Evolutionary conservation across 23 tunicate genomes (phyloP).

Genomic region (Styela plicata): DNA sequence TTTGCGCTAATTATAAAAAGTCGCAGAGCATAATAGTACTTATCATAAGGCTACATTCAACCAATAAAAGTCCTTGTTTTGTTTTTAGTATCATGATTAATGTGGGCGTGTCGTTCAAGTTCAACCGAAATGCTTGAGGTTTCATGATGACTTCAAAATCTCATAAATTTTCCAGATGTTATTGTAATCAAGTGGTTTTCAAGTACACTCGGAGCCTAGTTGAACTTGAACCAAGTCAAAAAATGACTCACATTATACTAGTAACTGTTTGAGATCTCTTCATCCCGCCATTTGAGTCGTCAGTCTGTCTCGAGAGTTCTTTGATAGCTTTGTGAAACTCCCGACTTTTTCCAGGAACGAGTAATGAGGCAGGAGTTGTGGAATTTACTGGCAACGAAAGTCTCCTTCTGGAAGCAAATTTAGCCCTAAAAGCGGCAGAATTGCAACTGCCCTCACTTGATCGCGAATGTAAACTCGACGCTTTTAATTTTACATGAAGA

Average conservation of each 20-base stretch:
- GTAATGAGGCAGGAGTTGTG: background rate
- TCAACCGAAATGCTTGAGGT: too few species aligned
- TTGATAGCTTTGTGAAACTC: slow-evolving; percentile 11
- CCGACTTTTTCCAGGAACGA: slow-evolving; percentile 1
- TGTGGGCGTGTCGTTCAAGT: too few species aligned
- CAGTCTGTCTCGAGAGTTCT: slow-evolving; percentile 2
- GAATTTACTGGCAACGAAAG: slow-evolving; percentile 25
- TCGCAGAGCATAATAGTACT: too few species aligned
- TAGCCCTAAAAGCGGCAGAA: slow-evolving; percentile 5
- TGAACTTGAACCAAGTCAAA: background rate
- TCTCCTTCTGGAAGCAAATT: slow-evolving; percentile 18
- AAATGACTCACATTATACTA: background rate
- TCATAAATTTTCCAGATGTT: background rate
- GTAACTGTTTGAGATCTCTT: background rate
- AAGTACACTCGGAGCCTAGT: background rate
- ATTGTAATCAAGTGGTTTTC: background rate
- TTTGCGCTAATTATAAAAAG: too few species aligned
- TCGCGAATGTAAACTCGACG: slow-evolving; percentile 27
- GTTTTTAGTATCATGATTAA: too few species aligned
- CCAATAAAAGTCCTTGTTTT: too few species aligned
- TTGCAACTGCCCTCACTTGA: slow-evolving; percentile 30
- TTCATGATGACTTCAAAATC: background rate
- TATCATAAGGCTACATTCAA: too few species aligned
- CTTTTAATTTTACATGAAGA: background rate
- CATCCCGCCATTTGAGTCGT: background rate